Evolutionary conservation across 2,113 vertebrate species (phyloP).

Genomic region (Chaetodon trifascialis): DNA sequence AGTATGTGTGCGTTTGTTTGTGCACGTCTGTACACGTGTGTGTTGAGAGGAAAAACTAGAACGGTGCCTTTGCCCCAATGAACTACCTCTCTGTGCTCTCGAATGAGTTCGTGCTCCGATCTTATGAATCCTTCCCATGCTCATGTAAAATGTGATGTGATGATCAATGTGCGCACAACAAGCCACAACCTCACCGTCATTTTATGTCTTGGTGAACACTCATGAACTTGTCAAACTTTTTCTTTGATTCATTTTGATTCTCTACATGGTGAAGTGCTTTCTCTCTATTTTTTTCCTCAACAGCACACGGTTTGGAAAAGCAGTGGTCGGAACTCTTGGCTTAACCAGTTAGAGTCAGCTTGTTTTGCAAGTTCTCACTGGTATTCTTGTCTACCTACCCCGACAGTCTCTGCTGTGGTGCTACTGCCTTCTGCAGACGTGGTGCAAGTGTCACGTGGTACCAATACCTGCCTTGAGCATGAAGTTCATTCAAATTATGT

Average conservation of each 20-base stretch:
- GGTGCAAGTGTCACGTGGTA: neutral
- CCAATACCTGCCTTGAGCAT: neutral
- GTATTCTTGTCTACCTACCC: neutral
- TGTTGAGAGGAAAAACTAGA: conserved; percentile 57
- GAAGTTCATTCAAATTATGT: neutral
- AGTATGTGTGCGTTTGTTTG: conserved; percentile 58
- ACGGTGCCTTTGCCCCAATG: conserved; percentile 68
- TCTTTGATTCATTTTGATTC: neutral
- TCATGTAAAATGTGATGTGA: neutral
- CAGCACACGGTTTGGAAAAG: no score
- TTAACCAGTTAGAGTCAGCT: neutral
- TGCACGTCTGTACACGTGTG: conserved; percentile 19
- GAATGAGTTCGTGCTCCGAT: conserved; percentile 56
- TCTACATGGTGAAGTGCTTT: neutral
- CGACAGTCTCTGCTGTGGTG: neutral
- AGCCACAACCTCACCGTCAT: neutral
- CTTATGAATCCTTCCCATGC: conserved; percentile 17
- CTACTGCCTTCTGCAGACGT: neutral
- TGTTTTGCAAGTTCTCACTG: neutral
- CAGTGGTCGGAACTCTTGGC: neutral
- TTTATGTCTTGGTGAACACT: neutral
- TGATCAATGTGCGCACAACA: neutral
- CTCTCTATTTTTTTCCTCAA: neutral
- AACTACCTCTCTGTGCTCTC: conserved; percentile 61
- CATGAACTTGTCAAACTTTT: neutral